phyloP scores from a whole-genome alignment of 1,140 invertebrate species.

The Anadara kagoshimensis region DNA sequence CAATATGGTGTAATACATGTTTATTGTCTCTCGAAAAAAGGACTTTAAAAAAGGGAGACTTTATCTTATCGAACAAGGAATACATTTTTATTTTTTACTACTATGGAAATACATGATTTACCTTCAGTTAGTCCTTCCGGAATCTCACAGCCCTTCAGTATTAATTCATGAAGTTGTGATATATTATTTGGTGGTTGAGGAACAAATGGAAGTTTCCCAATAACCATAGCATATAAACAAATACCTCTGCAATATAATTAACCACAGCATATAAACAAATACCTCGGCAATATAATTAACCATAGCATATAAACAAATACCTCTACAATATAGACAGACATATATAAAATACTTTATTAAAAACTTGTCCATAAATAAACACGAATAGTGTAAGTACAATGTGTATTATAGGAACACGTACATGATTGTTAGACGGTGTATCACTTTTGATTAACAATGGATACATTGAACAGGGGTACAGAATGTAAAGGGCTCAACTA shows the following conservation, averaged over 20 bases:
- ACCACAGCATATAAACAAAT: slow-evolving; percentile 69
- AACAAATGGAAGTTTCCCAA: slow-evolving; percentile 68
- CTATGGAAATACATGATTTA: too few species aligned
- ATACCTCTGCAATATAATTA: neutral
- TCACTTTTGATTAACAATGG: too few species aligned
- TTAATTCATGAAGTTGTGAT: slow-evolving; percentile 58
- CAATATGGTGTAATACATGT: too few species aligned
- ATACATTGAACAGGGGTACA: too few species aligned
- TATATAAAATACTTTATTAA: neutral
- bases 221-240: slow-evolving; percentile 64
- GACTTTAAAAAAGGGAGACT: too few species aligned
- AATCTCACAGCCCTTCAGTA: slow-evolving; percentile 60
- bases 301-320: slow-evolving; percentile 1
- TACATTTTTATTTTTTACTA: too few species aligned
- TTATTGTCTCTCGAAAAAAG: too few species aligned
- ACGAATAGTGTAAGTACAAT: too few species aligned
- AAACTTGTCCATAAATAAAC: neutral
- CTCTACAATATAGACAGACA: neutral
- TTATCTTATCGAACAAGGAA: too few species aligned
- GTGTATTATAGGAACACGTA: too few species aligned
- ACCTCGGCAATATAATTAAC: slow-evolving; percentile 51
- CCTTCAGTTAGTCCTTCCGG: slow-evolving; percentile 58
- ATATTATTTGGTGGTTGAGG: slow-evolving; percentile 60
- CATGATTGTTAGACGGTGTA: too few species aligned
- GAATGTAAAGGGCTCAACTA: too few species aligned